phyloP scores from a whole-genome alignment of 2,888 invertebrate species.

The Bhutanitis thaidina region DNA sequence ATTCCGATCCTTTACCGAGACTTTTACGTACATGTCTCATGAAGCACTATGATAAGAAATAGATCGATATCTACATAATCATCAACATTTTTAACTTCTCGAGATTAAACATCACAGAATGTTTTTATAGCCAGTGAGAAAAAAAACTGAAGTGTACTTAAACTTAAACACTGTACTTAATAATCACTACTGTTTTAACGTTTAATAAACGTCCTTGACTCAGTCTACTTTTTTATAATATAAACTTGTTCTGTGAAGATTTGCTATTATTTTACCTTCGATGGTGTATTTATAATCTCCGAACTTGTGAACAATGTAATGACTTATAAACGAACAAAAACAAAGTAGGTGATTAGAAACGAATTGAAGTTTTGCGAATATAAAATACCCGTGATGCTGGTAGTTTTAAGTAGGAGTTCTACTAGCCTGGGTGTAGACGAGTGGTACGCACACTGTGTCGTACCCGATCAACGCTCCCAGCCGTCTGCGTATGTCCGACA shows the following conservation, averaged over 20 bases:
- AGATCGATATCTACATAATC: no score
- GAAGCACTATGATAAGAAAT: no score
- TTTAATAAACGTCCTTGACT: background rate
- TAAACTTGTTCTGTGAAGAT: background rate
- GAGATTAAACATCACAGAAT: background rate
- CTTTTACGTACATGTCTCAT: no score
- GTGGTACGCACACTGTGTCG: slow-evolving; percentile 94
- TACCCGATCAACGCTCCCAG: slow-evolving; percentile 93
- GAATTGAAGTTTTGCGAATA: no score
- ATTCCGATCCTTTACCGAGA: no score
- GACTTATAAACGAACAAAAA: no score
- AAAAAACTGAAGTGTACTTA: no score
- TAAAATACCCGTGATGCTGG: no score
- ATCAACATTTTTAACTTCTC: background rate
- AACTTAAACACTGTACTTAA: background rate
- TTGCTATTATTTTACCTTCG: no score
- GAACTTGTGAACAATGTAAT: no score
- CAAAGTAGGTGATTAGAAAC: no score
- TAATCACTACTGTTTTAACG: background rate
- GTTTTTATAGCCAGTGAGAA: background rate
- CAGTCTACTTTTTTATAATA: background rate
- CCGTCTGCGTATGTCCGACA: slow-evolving; percentile 92
- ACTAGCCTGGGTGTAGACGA: slow-evolving; percentile 93
- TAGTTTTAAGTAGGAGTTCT: background rate
- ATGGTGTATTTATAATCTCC: no score